These are phyloP conservation scores for Perodicticus potto DNA, from an alignment of 2,797 vertebrate genomes.

Conservation along the genomic window DNA sequence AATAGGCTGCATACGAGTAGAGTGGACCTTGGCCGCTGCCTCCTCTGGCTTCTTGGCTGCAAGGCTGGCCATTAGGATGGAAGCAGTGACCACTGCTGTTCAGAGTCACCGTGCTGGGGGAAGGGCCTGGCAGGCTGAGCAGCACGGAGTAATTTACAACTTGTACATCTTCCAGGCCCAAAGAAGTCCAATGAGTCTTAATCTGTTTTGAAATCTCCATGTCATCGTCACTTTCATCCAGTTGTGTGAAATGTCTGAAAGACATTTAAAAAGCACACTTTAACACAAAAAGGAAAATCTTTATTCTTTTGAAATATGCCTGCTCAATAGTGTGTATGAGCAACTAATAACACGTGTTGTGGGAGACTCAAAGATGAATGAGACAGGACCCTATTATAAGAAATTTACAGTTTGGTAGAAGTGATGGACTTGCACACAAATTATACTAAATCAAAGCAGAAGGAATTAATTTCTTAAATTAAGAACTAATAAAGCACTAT, in stretches of 20 bases:
- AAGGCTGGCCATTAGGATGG: constrained; percentile 92
- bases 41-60: constrained; percentile 86
- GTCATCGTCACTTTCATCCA: constrained; percentile 88
- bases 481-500: not conserved
- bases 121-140: constrained; percentile 91
- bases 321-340: not conserved
- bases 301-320: not conserved
- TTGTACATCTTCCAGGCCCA: constrained; percentile 93
- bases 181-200: constrained; percentile 92
- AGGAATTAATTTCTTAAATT: constrained; percentile 29
- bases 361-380: not conserved
- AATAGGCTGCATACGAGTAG: constrained; percentile 94
- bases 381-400: not conserved
- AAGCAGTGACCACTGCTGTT: constrained; percentile 91
- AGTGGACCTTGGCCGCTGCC: constrained; percentile 85
- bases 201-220: constrained; percentile 89
- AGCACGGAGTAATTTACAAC: constrained; percentile 94
- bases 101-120: constrained; percentile 92
- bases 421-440: not conserved
- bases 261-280: constrained; percentile 53
- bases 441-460: not conserved
- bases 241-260: constrained; percentile 90
- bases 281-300: not conserved
- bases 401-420: not conserved
- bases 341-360: not conserved